Base-by-base conservation (phyloP, 2,888 invertebrate species). In the Dicyrtoma fusca region DNA sequence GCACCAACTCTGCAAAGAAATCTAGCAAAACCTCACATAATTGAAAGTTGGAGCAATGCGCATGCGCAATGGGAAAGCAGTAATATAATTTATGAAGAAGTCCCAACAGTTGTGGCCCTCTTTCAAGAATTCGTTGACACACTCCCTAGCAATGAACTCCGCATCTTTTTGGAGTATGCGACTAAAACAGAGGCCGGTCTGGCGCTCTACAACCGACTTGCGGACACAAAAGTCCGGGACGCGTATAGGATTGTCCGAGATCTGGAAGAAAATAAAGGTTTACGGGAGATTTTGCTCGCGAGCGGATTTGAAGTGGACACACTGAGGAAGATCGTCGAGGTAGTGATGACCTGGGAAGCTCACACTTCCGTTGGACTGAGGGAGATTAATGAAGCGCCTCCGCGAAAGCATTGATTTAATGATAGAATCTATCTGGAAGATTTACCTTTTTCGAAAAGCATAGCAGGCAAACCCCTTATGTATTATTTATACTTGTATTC, bases 261-360 rank as follows among this genome's bases (percentile, higher is more conserved):
- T 23, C 49, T 23, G 5, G n/a, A 11, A 13, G 64, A 47, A 8
- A 11, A 49, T 10, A n/a, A 14, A 14, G 23, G 4, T n/a, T 49
- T 64, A 14, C 26, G 47, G 14, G 49, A 47, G n/a, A 25, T 23
- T 49, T 14, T 47, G 11, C n/a, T n/a, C 14, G 23, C 4, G n/a
- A 49, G 25, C 26, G 64, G 64, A n/a, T 49, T 64, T 25, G 64
- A 64, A 26, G 11, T 49, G 11, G 64, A 64, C n/a, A 64, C 25
- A 17, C 25, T 64, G 25, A 47, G 45, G 14, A 64, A 64, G 25
- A 64, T 64, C 25, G 23, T 64, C 5, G 64, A 64, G 17, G 21
- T 49, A 17, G 21, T 44, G 1, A 64, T 64, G 64, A 49, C 13
- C 10, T 64, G 64, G 64, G 49, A 64, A 64, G 49, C 19, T 49